A percentile compares a stretch with the other conserved stretches of the same genome.
Conservation (phyloP, 2,113 vertebrate species). For the Hypanus sabinus region DNA sequence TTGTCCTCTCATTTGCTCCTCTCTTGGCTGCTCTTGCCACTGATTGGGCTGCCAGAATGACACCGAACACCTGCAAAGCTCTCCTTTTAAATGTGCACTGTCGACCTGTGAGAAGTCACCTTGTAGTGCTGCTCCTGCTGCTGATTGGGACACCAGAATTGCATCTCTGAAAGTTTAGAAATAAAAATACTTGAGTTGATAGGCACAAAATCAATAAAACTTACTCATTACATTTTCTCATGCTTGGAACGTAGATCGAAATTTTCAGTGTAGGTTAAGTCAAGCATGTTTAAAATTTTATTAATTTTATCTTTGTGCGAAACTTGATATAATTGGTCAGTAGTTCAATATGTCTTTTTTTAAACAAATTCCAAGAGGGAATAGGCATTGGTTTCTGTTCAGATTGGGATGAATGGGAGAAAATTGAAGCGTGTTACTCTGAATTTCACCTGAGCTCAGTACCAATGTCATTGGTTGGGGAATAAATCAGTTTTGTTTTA, state of each 20-base stretch:
- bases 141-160: too few relatives aligned
- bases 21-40: too few relatives aligned
- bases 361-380: neutral
- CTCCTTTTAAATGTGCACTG: too few relatives aligned
- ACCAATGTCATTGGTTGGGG: neutral
- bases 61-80: too few relatives aligned
- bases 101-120: too few relatives aligned
- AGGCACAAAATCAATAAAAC: neutral
- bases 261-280: neutral
- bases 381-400: neutral
- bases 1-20: too few relatives aligned
- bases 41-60: too few relatives aligned
- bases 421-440: neutral
- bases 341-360: neutral
- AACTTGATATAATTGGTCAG: neutral
- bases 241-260: neutral
- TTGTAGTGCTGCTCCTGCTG: too few relatives aligned
- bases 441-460: neutral
- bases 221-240: neutral
- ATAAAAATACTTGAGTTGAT: neutral
- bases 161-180: neutral
- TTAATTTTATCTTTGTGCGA: neutral
- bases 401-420: neutral
- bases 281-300: neutral
- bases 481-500: neutral